phyloP scores from a whole-genome alignment of 2,797 vertebrate genomes.

The Pangasius krempfi region DNA sequence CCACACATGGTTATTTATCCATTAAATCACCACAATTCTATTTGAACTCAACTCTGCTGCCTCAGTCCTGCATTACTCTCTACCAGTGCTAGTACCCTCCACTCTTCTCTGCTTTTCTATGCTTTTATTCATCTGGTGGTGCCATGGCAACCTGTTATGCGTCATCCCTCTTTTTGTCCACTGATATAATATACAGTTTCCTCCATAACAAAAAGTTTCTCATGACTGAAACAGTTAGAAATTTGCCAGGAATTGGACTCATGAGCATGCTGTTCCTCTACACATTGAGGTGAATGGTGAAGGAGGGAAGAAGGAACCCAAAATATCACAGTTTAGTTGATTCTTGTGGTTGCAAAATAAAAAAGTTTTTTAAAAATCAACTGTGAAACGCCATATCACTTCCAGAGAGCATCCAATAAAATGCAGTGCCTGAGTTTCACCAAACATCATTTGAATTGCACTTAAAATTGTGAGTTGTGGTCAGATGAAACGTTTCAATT shows the following conservation, averaged over 20 bases:
- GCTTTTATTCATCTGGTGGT: background rate
- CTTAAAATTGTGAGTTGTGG: background rate
- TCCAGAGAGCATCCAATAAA: background rate
- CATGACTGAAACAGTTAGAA: background rate
- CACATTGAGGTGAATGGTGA: background rate
- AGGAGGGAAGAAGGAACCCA: background rate
- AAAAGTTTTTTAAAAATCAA: background rate
- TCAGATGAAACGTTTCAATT: background rate
- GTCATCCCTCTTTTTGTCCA: background rate
- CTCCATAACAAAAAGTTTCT: background rate
- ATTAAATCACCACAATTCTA: constrained; percentile 16
- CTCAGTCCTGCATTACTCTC: background rate
- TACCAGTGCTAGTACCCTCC: background rate
- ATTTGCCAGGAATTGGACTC: background rate
- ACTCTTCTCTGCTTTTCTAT: background rate
- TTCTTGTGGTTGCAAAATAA: background rate
- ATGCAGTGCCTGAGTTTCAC: background rate
- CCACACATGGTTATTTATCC: constrained; percentile 1
- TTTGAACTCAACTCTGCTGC: background rate
- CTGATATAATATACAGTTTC: background rate
- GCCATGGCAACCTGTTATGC: background rate
- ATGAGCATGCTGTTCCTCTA: background rate
- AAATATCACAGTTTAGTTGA: background rate
- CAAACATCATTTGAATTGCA: background rate
- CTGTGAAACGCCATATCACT: background rate